Base-by-base conservation (phyloP, 2,797 vertebrate species). In the Ambastaia sidthimunki region DNA sequence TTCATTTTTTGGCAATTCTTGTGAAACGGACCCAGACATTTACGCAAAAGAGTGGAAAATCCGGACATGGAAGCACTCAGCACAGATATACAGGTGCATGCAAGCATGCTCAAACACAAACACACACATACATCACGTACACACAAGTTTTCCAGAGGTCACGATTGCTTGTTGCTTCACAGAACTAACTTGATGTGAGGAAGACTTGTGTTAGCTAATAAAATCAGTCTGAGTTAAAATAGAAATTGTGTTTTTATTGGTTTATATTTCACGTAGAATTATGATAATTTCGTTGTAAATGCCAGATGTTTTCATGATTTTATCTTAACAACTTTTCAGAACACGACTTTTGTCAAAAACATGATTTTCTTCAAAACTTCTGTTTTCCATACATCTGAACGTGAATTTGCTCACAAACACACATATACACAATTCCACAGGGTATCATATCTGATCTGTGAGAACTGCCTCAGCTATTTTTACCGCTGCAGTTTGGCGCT, bases 381-480 rank as follows among this genome's bases (percentile, higher is more conserved):
- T 84, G 84, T 85, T 75, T 82, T 86, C 89, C 82, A 86, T 90
- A 88, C 87, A 88, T 90, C 83, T 86, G 88, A 87, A 77, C 69
- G 67, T 81, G 74, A 86, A 86, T 81, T 86, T 87, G 76, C 85
- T 88, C 85, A 66, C 34, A 74, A 21, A 69, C 54, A 52, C 66
- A 79, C 83, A 85, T 80, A 89, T 86, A 89, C 86, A 89, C 87
- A 74, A 78, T 52, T 63, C 78, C 77, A 76, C 31, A 83, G 84
- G 84, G 88, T 74, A 82, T 79, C 70, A 71, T 85, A 81, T 87
- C 88, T 83, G n/a, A 78, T 86, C 85, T 84, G 75, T 71, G 79
- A 85, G 70, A 83, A 79, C 73, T 80, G 77, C 69, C 82, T 87
- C 77, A 66, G 54, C 84, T 89, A 83, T 88, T 86, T 86, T 84